Conservation (phyloP, 2,888 invertebrate genomes). For the Phaedon cochleariae region DNA sequence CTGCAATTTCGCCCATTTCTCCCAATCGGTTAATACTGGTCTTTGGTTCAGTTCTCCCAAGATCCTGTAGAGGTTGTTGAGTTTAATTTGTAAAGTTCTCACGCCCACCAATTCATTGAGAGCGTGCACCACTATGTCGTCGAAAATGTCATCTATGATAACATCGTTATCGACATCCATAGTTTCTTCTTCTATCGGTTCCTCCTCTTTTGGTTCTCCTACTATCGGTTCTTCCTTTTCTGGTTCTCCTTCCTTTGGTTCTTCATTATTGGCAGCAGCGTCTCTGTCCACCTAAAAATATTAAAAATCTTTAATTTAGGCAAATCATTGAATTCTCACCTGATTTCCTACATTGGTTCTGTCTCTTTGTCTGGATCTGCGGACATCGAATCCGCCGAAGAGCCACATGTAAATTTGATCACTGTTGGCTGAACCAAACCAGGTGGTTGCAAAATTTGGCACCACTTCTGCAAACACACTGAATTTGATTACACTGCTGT, state of each 20-base stretch:
- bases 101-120: constrained; percentile 22
- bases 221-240: not conserved
- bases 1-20: constrained; percentile 15
- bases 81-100: constrained; percentile 19
- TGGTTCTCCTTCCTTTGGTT: not conserved
- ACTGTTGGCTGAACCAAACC: constrained; percentile 51
- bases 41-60: not conserved
- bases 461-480: constrained; percentile 42
- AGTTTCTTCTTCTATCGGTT: constrained; percentile 8
- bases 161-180: constrained; percentile 8
- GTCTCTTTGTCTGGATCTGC: not conserved
- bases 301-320: too few relatives aligned
- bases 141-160: constrained; percentile 34
- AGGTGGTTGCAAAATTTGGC: constrained; percentile 54
- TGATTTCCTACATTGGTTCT: not conserved
- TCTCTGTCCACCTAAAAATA: too few relatives aligned
- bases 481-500: constrained; percentile 54
- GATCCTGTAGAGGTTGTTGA: not conserved
- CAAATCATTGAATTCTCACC: not conserved
- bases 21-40: not conserved
- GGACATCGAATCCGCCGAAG: constrained; percentile 23
- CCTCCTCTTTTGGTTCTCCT: not conserved
- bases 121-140: constrained; percentile 3
- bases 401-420: constrained; percentile 47
- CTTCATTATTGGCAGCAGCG: too few relatives aligned